Base-by-base conservation (phyloP, 2,113 vertebrate genomes). In the Cathartes aura region DNA sequence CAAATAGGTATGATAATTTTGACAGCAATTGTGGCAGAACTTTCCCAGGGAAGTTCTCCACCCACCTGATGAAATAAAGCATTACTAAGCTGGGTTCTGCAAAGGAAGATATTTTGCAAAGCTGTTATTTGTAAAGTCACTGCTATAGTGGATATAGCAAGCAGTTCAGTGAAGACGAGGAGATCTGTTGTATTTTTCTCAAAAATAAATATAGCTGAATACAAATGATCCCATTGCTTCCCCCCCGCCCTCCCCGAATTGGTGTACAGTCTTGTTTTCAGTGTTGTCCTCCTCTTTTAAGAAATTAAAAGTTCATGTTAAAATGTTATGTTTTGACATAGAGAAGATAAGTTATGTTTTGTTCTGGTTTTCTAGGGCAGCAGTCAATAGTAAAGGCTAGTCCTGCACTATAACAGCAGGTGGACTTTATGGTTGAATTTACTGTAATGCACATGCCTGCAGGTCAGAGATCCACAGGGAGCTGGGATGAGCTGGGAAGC, bases 401-500 rank as follows among this genome's bases (percentile, higher is more conserved):
- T 76, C 29, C 59, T 73, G 56, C 17, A 6, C 10, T 47, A 0
- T 8, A 58, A n/a, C 30, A 59, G 59, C 36, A 29, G 42, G 20
- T 38, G 45, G 42, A n/a, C 22, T 20, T 62, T 8, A 7, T 13
- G 72, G 20, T 30, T 75, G 76, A 10, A 36, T 91, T 47, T 43
- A 9, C 13, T 7, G 21, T 15, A 30, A 47, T 14, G 47, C n/a
- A 23, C 0, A 0, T 92, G 43, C 27, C 76, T 29, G 30, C 1
- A 19, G 30, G 63, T 71, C 30, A 24, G 60, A 38, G 36, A 15
- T 87, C 45, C 23, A 2, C 11, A 52, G 67, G 50, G 16, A 64
- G 6, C 71, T 0, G 7, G 17, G 9, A 34, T n/a, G 42, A 64
- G 17, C 55, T 52, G n/a, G 22, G 64, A 30, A 48, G n/a, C 1